Evolutionary conservation across 2,113 vertebrate species (phyloP).

Genomic region (Spizaetus ornatus): DNA sequence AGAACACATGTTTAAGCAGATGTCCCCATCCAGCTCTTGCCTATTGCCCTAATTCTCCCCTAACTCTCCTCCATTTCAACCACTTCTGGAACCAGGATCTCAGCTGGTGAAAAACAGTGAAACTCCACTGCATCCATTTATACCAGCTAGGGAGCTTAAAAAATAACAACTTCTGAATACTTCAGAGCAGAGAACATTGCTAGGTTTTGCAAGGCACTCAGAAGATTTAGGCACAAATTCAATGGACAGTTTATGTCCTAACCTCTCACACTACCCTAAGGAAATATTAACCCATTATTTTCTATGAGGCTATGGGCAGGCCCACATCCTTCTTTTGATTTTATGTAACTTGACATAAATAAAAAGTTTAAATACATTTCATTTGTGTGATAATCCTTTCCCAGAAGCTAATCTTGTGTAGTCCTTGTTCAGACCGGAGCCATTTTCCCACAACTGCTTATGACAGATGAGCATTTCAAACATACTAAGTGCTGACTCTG

Average conservation of each 20-base stretch:
- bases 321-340: not conserved
- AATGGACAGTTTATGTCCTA: not conserved
- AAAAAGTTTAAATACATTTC: not conserved
- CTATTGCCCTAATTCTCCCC: not conserved
- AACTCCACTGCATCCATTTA: not conserved
- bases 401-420: not conserved
- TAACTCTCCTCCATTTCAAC: not conserved
- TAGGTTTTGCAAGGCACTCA: not conserved
- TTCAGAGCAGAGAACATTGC: not conserved
- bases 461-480: not conserved
- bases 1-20: not conserved
- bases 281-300: not conserved
- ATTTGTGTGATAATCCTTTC: not conserved
- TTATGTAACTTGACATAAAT: not conserved
- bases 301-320: not conserved
- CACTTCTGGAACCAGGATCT: not conserved
- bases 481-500: not conserved
- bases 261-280: not conserved
- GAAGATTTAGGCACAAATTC: not conserved
- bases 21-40: not conserved
- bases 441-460: not conserved
- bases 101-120: not conserved
- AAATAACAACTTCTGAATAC: not conserved
- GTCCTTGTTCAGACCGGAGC: not conserved
- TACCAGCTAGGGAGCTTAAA: not conserved